Evolutionary conservation across 2,888 invertebrate species (phyloP).

Genomic region (Hydraecia micacea): DNA sequence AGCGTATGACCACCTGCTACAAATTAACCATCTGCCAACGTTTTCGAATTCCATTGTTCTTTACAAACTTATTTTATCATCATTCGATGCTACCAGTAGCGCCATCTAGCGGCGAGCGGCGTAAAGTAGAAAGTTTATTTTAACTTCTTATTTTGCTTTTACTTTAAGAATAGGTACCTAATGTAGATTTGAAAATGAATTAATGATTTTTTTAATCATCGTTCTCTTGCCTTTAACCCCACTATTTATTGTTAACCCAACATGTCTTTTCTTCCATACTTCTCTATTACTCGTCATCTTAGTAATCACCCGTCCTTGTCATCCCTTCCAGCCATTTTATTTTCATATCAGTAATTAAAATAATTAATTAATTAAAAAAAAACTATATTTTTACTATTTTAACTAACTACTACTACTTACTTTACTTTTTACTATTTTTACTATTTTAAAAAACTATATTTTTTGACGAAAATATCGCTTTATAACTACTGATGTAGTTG

Average conservation of each 20-base stretch:
- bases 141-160: not conserved
- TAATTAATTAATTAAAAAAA: not conserved
- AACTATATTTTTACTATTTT: too few relatives aligned
- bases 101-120: constrained; percentile 51
- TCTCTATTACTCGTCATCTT: not conserved
- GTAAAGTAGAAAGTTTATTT: not conserved
- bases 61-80: not conserved
- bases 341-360: not conserved
- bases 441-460: too few relatives aligned
- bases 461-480: too few relatives aligned
- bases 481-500: too few relatives aligned
- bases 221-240: too few relatives aligned
- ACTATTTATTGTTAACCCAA: not conserved
- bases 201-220: not conserved
- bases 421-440: too few relatives aligned
- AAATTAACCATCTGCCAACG: constrained; percentile 41
- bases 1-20: constrained; percentile 23
- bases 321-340: too few relatives aligned
- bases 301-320: too few relatives aligned
- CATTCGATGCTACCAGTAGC: constrained; percentile 22
- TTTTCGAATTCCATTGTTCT: constrained; percentile 23
- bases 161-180: not conserved
- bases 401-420: too few relatives aligned
- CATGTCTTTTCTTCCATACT: not conserved
- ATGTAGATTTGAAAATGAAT: not conserved